These are phyloP conservation scores for Drosophila varians DNA, from an alignment of 1,140 invertebrate genomes.

Conservation along the genomic window DNA sequence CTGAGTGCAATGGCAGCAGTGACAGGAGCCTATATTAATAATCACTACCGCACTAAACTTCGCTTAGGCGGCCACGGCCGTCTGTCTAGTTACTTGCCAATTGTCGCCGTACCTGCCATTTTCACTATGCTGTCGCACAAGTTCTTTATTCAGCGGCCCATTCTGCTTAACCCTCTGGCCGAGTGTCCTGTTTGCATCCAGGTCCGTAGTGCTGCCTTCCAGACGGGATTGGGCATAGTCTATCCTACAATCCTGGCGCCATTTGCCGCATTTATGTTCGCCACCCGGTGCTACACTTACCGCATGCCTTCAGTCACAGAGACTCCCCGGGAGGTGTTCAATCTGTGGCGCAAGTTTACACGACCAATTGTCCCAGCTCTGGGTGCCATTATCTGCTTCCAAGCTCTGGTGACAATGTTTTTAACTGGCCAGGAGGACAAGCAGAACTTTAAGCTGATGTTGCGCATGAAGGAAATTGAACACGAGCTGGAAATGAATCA, in stretches of 20 bases:
- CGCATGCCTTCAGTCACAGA: conserved; percentile 83
- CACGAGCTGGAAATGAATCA: conserved; percentile 54
- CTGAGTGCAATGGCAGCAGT: conserved; percentile 65
- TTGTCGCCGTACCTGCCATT: conserved; percentile 82
- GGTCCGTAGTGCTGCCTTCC: conserved; percentile 80
- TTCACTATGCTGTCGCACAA: conserved; percentile 81
- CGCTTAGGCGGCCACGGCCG: conserved; percentile 78
- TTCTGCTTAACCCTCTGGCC: conserved; percentile 72
- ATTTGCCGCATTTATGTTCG: conserved; percentile 83
- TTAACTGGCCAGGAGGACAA: conserved; percentile 83
- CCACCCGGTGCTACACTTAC: conserved; percentile 83
- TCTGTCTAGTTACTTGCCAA: conserved; percentile 83
- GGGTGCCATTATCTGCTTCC: conserved; percentile 76
- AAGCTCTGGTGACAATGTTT: conserved; percentile 80
- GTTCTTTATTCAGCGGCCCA: conserved; percentile 78
- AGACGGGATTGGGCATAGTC: conserved; percentile 72
- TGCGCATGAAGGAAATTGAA: conserved; percentile 71
- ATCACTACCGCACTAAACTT: conserved; percentile 81
- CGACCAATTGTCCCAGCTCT: conserved; percentile 79
- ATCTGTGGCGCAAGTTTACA: conserved; percentile 78
- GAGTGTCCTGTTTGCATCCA: conserved; percentile 84
- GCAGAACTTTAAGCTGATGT: conserved; percentile 74
- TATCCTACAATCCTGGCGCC: conserved; percentile 84
- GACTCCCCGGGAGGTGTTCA: conserved; percentile 81
- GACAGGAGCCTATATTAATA: conserved; percentile 83